Percentiles rank a stretch among this genome's conserved stretches.
Evolutionary conservation across 1,140 invertebrate genomes (phyloP).

Genomic region (Pristionchus pacificus): DNA sequence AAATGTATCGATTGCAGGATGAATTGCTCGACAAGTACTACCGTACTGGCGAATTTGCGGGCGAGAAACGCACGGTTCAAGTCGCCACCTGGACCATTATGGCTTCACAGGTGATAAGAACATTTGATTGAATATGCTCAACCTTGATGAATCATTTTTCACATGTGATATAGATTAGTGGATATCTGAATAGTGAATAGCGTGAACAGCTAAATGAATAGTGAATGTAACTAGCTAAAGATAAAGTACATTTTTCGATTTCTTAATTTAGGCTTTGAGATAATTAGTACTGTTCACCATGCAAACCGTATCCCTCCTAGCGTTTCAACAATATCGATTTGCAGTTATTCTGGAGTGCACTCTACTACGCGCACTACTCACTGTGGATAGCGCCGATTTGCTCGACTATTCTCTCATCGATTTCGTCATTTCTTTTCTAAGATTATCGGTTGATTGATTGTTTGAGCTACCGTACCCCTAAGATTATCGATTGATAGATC

Average conservation of each 20-base stretch:
- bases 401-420: not conserved
- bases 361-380: constrained; percentile 45
- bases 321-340: too few species aligned
- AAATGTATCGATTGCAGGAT: constrained; percentile 36
- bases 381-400: constrained; percentile 39
- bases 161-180: too few species aligned
- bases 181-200: too few species aligned
- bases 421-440: constrained; percentile 10
- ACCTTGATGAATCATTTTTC: too few species aligned
- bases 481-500: not conserved
- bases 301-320: too few species aligned
- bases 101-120: too few species aligned
- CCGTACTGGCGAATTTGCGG: constrained; percentile 38
- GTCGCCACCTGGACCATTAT: constrained; percentile 35
- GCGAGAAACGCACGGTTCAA: constrained; percentile 31
- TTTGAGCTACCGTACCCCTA: constrained; percentile 6
- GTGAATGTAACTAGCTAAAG: too few species aligned
- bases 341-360: constrained; percentile 44
- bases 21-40: constrained; percentile 43
- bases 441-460: not conserved
- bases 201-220: too few species aligned
- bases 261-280: too few species aligned
- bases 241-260: too few species aligned
- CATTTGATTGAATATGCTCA: too few species aligned
- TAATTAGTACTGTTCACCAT: too few species aligned